phyloP scores from a whole-genome alignment of 2,113 vertebrate genomes.

The Pimephales promelas region DNA sequence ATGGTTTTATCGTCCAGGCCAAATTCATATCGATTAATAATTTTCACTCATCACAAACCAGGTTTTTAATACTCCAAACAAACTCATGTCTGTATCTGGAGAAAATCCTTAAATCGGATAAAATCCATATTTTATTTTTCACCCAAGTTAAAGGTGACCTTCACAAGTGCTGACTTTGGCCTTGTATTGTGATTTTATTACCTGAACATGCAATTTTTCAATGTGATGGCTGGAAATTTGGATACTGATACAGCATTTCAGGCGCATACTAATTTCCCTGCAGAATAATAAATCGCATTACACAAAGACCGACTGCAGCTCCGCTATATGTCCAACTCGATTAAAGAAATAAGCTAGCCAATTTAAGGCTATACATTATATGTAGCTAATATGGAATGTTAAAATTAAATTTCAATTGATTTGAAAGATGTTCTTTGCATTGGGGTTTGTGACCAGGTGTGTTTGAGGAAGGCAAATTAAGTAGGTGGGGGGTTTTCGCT shows the following conservation, averaged over 20 bases:
- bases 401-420: not conserved
- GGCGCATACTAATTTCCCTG: slow-evolving; percentile 44
- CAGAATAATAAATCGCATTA: slow-evolving; percentile 48
- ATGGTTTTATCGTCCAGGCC: too few species aligned
- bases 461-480: not conserved
- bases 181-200: slow-evolving; percentile 24
- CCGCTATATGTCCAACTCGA: not conserved
- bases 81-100: not conserved
- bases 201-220: slow-evolving; percentile 21
- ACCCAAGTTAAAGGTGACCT: slow-evolving; percentile 23
- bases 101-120: not conserved
- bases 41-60: not conserved
- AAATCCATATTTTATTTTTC: not conserved
- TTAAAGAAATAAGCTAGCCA: slow-evolving; percentile 33
- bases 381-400: slow-evolving; percentile 15
- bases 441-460: not conserved
- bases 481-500: not conserved
- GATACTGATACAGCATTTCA: slow-evolving; percentile 43
- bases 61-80: not conserved
- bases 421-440: not conserved
- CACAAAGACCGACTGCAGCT: not conserved
- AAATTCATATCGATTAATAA: too few species aligned
- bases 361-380: slow-evolving; percentile 39
- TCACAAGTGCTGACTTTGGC: slow-evolving; percentile 17
- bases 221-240: slow-evolving; percentile 17